Evolutionary conservation across 2,113 vertebrate genomes (phyloP).

Genomic region (Gallinago media): DNA sequence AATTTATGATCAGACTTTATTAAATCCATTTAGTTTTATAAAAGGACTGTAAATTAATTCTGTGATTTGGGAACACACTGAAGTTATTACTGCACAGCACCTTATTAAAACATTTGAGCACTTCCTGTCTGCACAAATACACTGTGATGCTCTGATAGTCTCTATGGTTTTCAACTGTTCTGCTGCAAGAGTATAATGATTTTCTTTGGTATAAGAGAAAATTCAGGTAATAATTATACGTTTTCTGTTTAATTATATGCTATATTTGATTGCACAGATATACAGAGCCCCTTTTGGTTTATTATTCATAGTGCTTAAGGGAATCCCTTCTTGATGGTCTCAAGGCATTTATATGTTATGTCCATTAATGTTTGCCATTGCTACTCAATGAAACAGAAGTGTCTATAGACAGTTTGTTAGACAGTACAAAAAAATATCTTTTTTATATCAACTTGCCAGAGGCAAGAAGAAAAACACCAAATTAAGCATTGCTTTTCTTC

Average conservation of each 20-base stretch:
- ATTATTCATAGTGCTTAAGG: not conserved
- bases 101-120: constrained; percentile 47
- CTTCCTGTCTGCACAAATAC: constrained; percentile 3
- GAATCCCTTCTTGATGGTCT: not conserved
- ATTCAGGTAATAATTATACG: not conserved
- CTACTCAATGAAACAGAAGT: not conserved
- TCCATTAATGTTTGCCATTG: not conserved
- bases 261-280: constrained; percentile 1
- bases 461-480: not conserved
- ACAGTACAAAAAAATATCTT: not conserved
- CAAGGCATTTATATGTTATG: not conserved
- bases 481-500: not conserved
- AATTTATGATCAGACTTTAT: constrained; percentile 57
- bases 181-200: not conserved
- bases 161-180: not conserved
- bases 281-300: not conserved
- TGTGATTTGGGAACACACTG: constrained; percentile 46
- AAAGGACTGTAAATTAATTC: constrained; percentile 61
- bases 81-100: constrained; percentile 49
- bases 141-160: not conserved
- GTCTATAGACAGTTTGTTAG: not conserved
- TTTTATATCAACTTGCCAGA: not conserved
- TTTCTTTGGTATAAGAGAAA: constrained; percentile 11
- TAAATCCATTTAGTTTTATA: constrained; percentile 48
- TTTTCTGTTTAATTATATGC: constrained; percentile 39